Evolutionary conservation across 2,113 vertebrate genomes (phyloP).

Genomic region (Ailurus styani): DNA sequence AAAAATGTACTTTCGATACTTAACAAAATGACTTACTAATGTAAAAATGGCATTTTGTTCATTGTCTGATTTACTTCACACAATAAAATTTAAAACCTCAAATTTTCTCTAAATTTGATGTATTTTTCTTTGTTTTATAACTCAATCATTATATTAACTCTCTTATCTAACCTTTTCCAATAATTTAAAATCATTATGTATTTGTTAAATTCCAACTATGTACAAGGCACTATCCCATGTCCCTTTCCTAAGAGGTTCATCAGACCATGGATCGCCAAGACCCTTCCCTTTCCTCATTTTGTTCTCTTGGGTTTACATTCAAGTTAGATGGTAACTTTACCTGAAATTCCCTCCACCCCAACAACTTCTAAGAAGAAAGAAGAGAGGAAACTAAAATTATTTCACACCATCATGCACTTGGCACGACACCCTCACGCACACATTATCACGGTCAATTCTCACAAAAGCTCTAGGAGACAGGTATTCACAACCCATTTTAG

Average conservation of each 20-base stretch:
- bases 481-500: not conserved
- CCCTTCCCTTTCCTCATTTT: not conserved
- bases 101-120: not conserved
- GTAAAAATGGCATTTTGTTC: not conserved
- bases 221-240: not conserved
- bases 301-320: not conserved
- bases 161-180: not conserved
- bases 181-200: not conserved
- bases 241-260: not conserved
- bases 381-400: not conserved
- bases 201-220: not conserved
- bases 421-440: not conserved
- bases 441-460: not conserved
- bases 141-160: not conserved
- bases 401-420: not conserved
- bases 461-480: not conserved
- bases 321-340: not conserved
- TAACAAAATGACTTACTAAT: not conserved
- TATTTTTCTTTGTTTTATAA: not conserved
- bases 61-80: not conserved
- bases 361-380: not conserved
- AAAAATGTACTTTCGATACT: not conserved
- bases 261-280: not conserved
- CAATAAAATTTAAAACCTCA: not conserved
- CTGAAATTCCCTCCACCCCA: not conserved